phyloP scores from a whole-genome alignment of 2,797 vertebrate genomes.

The Stomatorhinus walkeri region DNA sequence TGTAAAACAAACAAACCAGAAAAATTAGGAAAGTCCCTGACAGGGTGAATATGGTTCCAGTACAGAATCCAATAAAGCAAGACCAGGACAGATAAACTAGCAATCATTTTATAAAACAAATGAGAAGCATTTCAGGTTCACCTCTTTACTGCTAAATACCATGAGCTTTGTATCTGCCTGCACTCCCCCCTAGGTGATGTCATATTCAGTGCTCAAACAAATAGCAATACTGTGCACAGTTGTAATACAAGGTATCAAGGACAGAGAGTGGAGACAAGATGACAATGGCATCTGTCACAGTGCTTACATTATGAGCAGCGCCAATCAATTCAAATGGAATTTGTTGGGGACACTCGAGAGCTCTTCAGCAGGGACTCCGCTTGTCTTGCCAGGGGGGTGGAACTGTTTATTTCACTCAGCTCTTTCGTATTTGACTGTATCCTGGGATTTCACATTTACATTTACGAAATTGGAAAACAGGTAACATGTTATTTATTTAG shows the following conservation, averaged over 20 bases:
- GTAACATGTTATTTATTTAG: conserved; percentile 19
- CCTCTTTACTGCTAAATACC: not conserved
- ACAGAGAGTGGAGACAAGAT: not conserved
- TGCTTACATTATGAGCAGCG: conserved; percentile 12
- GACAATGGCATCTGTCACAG: conserved; percentile 3
- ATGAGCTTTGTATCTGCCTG: not conserved
- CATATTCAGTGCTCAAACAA: not conserved
- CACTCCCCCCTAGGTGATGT: not conserved
- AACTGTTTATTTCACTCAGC: conserved; percentile 19
- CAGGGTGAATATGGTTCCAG: not conserved
- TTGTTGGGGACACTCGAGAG: conserved; percentile 5
- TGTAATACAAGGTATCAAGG: conserved; percentile 5
- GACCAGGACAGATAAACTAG: not conserved
- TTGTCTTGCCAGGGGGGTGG: conserved; percentile 17
- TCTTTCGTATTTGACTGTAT: not conserved
- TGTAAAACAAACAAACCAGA: not conserved
- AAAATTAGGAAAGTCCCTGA: not conserved
- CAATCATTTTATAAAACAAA: not conserved
- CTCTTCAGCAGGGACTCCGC: not conserved
- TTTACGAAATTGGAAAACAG: conserved; percentile 10
- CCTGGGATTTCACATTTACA: not conserved
- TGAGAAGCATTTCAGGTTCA: not conserved
- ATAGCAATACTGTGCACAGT: not conserved
- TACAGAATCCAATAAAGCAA: not conserved
- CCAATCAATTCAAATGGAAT: conserved; percentile 22